Conservation (phyloP, 2,113 vertebrate species). For the Egretta garzetta region DNA sequence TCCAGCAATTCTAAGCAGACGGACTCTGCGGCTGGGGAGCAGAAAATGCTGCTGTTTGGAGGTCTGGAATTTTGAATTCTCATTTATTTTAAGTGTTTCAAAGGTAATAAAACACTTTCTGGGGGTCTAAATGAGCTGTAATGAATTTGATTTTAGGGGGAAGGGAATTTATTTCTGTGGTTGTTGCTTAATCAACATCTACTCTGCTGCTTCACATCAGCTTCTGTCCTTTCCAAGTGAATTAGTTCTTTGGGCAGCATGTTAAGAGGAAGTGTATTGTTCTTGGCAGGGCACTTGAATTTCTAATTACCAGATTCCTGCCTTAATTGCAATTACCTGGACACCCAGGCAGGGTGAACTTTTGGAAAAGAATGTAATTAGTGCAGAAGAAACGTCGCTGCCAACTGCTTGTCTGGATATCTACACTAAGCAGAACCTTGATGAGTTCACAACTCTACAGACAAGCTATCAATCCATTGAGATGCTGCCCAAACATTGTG, state of each 20-base stretch:
- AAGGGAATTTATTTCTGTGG: slow-evolving; percentile 41
- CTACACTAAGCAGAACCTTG: slow-evolving; percentile 42
- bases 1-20: neutral
- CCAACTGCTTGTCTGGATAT: slow-evolving; percentile 68
- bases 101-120: neutral
- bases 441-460: slow-evolving; percentile 59
- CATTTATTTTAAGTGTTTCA: neutral
- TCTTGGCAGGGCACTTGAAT: slow-evolving; percentile 82
- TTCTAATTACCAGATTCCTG: slow-evolving; percentile 82
- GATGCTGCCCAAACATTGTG: neutral
- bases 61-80: neutral
- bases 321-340: slow-evolving; percentile 86
- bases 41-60: neutral
- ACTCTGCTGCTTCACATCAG: slow-evolving; percentile 68
- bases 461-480: slow-evolving; percentile 18
- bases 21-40: neutral
- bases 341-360: slow-evolving; percentile 81
- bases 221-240: slow-evolving; percentile 71
- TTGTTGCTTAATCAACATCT: slow-evolving; percentile 69
- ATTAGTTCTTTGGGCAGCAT: slow-evolving; percentile 76
- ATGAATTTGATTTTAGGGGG: slow-evolving; percentile 37
- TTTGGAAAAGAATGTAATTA: slow-evolving; percentile 83
- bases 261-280: slow-evolving; percentile 78
- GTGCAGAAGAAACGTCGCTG: slow-evolving; percentile 73
- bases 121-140: slow-evolving; percentile 35